Percentiles rank a stretch among this genome's conserved stretches.
These are phyloP conservation scores for Eucriotettix oculatus DNA, from an alignment of 2,888 invertebrate genomes.

Conservation along the genomic window DNA sequence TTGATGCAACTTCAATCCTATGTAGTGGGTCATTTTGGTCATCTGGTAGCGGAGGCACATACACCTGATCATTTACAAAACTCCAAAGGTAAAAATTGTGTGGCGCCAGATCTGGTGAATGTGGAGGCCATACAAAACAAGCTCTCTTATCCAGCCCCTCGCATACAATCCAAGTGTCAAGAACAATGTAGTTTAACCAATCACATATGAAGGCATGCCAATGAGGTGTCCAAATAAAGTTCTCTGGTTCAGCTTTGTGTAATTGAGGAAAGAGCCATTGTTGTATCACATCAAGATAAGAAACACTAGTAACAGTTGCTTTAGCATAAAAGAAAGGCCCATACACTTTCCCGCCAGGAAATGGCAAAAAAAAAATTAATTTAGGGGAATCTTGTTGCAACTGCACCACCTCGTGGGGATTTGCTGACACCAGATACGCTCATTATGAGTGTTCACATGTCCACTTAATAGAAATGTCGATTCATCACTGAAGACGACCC, in stretches of 20 bases:
- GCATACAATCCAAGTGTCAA: neutral
- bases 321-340: constrained; percentile 1
- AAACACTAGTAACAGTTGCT: neutral
- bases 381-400: constrained; percentile 1
- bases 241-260: neutral
- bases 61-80: neutral
- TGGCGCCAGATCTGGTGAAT: neutral
- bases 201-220: neutral
- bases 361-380: neutral
- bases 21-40: neutral
- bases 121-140: neutral
- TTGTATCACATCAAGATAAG: neutral
- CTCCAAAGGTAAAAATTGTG: neutral
- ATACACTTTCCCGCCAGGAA: constrained; percentile 2
- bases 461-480: neutral
- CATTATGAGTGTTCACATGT: neutral
- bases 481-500: no score
- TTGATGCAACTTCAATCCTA: neutral
- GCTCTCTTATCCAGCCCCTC: neutral
- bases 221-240: neutral
- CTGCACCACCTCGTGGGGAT: neutral
- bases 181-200: neutral
- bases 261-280: no score
- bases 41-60: neutral
- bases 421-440: neutral